Evolutionary conservation across 2,113 vertebrate species (phyloP), one percentile per base, ranked within the genome.

Genomic region (Erythrolamprus reginae): DNA sequence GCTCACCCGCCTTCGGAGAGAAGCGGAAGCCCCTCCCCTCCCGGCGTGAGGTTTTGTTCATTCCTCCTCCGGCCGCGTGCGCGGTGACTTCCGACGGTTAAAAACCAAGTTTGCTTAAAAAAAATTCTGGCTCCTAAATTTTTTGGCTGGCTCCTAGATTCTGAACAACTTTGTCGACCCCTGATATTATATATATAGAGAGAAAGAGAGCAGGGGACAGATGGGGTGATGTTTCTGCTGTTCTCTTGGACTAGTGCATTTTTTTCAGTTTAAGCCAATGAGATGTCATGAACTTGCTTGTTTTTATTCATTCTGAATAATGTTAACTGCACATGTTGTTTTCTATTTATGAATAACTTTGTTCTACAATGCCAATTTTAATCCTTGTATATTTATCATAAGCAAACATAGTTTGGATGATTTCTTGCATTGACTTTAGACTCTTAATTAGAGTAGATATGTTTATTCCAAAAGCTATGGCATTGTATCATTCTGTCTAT

Each of bases 221-320:
- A n/a, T 13, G 90, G 92, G 91, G 82, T 94, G 94, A 26, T 94
- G 92, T 94, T 95, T 95, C 91, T 93, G 93, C 92, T 93, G 92
- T 93, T 93, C 94, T 93, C 95, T 94, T 95, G 93, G 90, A 51
- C 89, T 91, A 89, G 89, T 93, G 91, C 91, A 95, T 95, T 93
- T 94, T 94, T 88, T 93, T 90, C 92, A 93, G 92, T 90, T 93
- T 91, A 93, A 95, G 94, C 92, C 94, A 91, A 92, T 92, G 65
- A 90, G 89, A 84, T 92, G 93, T 53, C 61, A 94, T 94, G 94
- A 95, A 90, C 89, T 28, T n/a, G 86, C 89, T 93, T 92, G 0
- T 90, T 95, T 88, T 94, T 95, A 96, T 96, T 96, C 94, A 95
- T 95, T 94, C 92, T 92, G 84, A 89, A 61, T 52, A 51, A 87